phyloP scores from a whole-genome alignment of 2,113 vertebrate species.

The Bos javanicus region DNA sequence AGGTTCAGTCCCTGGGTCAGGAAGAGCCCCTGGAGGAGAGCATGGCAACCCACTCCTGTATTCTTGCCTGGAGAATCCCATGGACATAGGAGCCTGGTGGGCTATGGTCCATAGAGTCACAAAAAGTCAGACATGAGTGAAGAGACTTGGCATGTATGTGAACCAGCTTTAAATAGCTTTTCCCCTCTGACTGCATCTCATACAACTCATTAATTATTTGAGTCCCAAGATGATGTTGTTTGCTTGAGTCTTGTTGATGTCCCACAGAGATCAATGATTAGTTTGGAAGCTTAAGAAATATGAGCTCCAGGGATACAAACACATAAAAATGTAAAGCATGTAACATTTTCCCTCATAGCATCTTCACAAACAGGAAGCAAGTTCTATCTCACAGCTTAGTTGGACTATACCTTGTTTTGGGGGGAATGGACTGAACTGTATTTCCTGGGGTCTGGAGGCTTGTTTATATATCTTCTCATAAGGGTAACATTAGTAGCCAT shows the following conservation, averaged over 20 bases:
- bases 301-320: not conserved
- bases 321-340: not conserved
- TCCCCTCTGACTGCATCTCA: not conserved
- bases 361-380: not conserved
- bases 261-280: not conserved
- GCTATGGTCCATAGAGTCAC: not conserved
- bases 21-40: not conserved
- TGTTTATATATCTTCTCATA: not conserved
- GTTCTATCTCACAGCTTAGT: not conserved
- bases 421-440: not conserved
- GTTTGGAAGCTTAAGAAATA: not conserved
- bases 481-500: not conserved
- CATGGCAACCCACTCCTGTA: not conserved
- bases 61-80: not conserved
- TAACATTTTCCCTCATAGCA: not conserved
- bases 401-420: not conserved
- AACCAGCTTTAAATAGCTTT: not conserved
- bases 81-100: not conserved
- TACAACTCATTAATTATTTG: not conserved
- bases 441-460: not conserved
- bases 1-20: not conserved
- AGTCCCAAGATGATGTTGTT: not conserved
- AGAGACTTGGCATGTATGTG: not conserved
- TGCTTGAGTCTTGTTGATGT: not conserved
- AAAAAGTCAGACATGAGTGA: not conserved